Conservation (phyloP, 92 coral and sea anemone genomes). For the Pocillopora grandis region DNA sequence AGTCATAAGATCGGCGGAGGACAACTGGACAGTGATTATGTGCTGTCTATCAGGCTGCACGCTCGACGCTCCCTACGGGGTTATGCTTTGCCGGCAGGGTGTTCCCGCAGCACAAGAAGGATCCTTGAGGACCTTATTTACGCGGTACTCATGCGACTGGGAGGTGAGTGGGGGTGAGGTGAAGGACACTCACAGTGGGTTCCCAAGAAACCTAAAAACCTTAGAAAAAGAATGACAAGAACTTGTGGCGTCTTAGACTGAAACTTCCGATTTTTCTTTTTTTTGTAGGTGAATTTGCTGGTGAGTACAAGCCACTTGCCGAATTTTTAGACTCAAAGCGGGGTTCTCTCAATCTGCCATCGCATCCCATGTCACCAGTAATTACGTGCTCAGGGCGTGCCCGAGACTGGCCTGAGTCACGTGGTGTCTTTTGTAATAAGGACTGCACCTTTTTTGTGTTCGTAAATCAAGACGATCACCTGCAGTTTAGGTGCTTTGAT, state of each 20-base stretch:
- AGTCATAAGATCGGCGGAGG: slow-evolving; percentile 51
- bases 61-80: slow-evolving; percentile 76
- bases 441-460: slow-evolving; percentile 76
- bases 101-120: slow-evolving; percentile 63
- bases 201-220: background rate
- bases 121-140: slow-evolving; percentile 59
- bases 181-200: slow-evolving; percentile 20
- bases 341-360: slow-evolving; percentile 45
- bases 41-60: slow-evolving; percentile 52
- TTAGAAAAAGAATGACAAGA: background rate
- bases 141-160: slow-evolving; percentile 55
- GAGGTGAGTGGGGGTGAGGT: slow-evolving; percentile 57
- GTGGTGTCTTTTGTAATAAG: slow-evolving; percentile 63
- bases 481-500: slow-evolving; percentile 56
- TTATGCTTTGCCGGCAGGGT: slow-evolving; percentile 64
- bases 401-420: slow-evolving; percentile 89
- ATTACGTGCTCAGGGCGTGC: slow-evolving; percentile 76
- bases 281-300: slow-evolving; percentile 66
- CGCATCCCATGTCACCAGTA: slow-evolving; percentile 59
- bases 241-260: background rate
- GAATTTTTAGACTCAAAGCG: slow-evolving; percentile 56
- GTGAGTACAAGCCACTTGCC: slow-evolving; percentile 60
- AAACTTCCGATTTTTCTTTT: background rate
- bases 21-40: slow-evolving; percentile 44
- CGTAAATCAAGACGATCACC: slow-evolving; percentile 80